Base-by-base conservation (phyloP, 2,888 invertebrate genomes). In the Amiota communis region DNA sequence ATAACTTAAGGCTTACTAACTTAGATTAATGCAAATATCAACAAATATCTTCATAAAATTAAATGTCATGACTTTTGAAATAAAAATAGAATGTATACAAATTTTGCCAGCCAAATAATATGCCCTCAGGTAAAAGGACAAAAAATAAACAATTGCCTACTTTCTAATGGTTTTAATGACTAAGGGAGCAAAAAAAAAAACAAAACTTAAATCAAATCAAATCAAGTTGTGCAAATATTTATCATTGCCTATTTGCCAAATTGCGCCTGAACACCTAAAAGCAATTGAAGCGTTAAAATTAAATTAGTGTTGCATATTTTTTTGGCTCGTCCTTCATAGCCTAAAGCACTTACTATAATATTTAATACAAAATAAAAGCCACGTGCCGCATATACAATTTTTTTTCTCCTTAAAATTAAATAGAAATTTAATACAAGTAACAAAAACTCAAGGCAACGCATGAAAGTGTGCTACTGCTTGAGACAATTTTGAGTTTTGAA, bases 231-330 rank as follows among this genome's bases (percentile, higher is more conserved):
- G 77, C 76, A 81, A 83, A 84, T 84, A 84, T 84, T 84, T 84
- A 80, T 71, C 70, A 75, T 78, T 76, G 78, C 76, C 70, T 70
- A 76, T 74, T 65, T 65, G 65, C 48, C 65, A 65, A 65, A 65
- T 65, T 48, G 65, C 46, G 64, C 64, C 36, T 36, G 36, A 63
- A 36, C 64, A n/a, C 64, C 47, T 15, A 15, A 57, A n/a, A 75
- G 78, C 76, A 84, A 84, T 84, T 83, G 79, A 78, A 77, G 80
- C 80, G 84, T 77, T 79, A 83, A 79, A 83, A 84, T 84, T 80
- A 81, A 83, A 83, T 84, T 83, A 83, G 80, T 80, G 78, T 81
- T 80, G 80, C 76, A 77, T 53, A 53, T 20, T 20, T 68, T n/a
- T 53, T 68, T 78, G 79, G 83, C 79, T 2, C 6, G 36, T 36